A percentile compares a stretch with the other conserved stretches of the same genome.
Evolutionary conservation across 2,113 vertebrate species (phyloP).

Genomic region (Corvus moneduloides): DNA sequence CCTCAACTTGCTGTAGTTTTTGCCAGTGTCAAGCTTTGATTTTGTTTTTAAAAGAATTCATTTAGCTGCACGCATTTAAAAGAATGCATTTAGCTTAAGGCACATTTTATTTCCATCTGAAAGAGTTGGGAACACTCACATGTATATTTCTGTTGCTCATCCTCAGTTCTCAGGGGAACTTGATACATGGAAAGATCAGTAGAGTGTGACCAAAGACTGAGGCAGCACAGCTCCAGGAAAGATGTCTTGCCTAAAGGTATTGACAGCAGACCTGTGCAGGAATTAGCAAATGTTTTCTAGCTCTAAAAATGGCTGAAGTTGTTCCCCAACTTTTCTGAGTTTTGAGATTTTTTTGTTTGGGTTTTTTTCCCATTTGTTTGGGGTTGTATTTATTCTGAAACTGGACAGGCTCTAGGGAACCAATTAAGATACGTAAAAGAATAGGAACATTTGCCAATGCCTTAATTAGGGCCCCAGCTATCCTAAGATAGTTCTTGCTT

Average conservation of each 20-base stretch:
- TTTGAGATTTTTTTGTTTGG: background rate
- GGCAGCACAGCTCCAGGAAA: background rate
- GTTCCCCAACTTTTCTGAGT: background rate
- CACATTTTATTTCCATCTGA: background rate
- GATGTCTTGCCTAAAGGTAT: background rate
- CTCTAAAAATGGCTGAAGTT: background rate
- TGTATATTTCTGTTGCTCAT: background rate
- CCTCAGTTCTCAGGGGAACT: background rate
- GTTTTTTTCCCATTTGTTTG: rapidly evolving
- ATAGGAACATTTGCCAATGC: background rate
- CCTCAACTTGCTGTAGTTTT: background rate
- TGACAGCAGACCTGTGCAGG: background rate
- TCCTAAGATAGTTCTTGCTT: background rate
- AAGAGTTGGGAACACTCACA: rapidly evolving
- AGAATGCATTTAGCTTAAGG: background rate
- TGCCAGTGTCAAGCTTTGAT: background rate
- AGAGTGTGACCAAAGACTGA: background rate
- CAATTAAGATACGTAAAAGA: background rate
- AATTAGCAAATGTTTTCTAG: background rate
- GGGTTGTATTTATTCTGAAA: background rate
- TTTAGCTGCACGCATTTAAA: background rate
- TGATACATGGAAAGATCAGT: background rate
- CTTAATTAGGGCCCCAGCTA: rapidly evolving
- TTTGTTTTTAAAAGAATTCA: background rate
- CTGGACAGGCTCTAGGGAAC: background rate